Evolutionary conservation across 2,888 invertebrate species (phyloP), one percentile per base, ranked within the genome.

Genomic region (Xanthostigma xanthostigma): DNA sequence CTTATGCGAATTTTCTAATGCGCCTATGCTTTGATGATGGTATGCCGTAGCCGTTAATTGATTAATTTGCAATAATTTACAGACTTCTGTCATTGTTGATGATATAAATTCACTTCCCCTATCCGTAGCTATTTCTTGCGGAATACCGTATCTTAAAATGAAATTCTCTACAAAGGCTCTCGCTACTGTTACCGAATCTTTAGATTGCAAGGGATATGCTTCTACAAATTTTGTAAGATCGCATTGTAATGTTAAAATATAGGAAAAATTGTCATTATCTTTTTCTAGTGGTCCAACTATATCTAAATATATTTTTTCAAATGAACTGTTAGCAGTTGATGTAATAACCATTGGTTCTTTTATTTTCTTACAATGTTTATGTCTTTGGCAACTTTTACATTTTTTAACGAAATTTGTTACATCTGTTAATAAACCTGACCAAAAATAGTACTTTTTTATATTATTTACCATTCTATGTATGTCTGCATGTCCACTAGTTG

Each of bases 401-500:
- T 45, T 38, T 50, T 53, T 49, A 13, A 56, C 50, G 49, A 53
- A 54, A 36, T 45, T 48, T 51, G 49, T 46, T n/a, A 54, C 45
- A 49, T 56, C 54, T 44, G 45, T 52, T 11, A 38, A 36, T 9
- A 55, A 37, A 14, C 50, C 46, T 48, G 45, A 14, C 54, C 54
- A 55, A 52, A 49, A 53, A 48, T 54, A 52, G 43, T 46, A 53
- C 41, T 38, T 46, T 51, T 50, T 50, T 10, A 55, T 53, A 38
- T 45, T 53, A 38, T 53, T 52, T 45, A 49, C 53, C 53, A 54
- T 55, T 3, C 54, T 44, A 45, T 52, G 54, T 11, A 56, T 48
- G 8, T 55, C 54, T 44, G 53, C 51, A 50, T 56, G 55, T 36
- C 55, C 55, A 40, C 56, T 53, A 33, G 55, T 57, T 11, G 54